A percentile compares a stretch with the other conserved stretches of the same genome.
phyloP scores from a whole-genome alignment of 2,797 vertebrate genomes.

The Xerus rutilus region DNA sequence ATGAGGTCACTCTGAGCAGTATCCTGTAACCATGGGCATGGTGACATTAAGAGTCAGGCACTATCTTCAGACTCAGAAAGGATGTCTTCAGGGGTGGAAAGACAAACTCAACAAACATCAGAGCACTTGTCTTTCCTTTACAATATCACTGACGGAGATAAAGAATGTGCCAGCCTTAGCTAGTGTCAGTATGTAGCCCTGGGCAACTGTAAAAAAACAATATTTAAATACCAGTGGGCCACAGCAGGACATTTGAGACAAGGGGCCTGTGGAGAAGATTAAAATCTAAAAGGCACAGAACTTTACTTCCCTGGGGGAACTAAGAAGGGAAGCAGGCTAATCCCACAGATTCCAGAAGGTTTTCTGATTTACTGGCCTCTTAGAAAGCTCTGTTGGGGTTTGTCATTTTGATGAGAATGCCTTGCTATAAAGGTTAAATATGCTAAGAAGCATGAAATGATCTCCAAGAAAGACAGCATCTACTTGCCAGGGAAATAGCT shows the following conservation, averaged over 20 bases:
- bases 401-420: constrained; percentile 82
- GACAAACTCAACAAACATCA: constrained; percentile 72
- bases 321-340: constrained; percentile 52
- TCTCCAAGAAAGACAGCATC: constrained; percentile 77
- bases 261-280: constrained; percentile 63
- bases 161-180: constrained; percentile 56
- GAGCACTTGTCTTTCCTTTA: constrained; percentile 67
- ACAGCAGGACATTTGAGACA: constrained; percentile 52
- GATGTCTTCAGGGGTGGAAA: constrained; percentile 29
- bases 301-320: constrained; percentile 60
- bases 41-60: not conserved
- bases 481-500: constrained; percentile 63
- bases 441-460: constrained; percentile 83
- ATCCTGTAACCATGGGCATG: not conserved
- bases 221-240: constrained; percentile 73
- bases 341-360: constrained; percentile 66
- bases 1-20: not conserved
- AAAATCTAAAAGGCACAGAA: constrained; percentile 65
- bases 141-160: constrained; percentile 61
- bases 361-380: constrained; percentile 84
- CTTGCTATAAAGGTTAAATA: constrained; percentile 81
- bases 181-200: constrained; percentile 29
- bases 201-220: constrained; percentile 59
- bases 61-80: constrained; percentile 56
- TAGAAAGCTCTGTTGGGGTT: constrained; percentile 71